phyloP scores from a whole-genome alignment of 2,888 invertebrate species.

The Autographa pulchrina region DNA sequence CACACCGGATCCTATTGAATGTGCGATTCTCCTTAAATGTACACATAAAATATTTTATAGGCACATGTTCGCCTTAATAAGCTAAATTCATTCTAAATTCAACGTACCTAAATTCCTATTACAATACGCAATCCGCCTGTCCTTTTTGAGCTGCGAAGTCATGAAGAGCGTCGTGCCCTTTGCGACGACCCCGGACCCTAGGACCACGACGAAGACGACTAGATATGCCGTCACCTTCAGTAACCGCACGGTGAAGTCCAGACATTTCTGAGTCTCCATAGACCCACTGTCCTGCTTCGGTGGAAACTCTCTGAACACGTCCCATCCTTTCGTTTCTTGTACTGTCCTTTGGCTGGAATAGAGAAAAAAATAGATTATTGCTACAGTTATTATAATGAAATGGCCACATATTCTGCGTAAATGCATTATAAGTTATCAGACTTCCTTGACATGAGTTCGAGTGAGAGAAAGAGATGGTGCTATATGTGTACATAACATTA shows the following conservation, averaged over 20 bases:
- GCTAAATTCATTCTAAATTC: slow-evolving; percentile 8
- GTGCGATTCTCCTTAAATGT: slow-evolving; percentile 35
- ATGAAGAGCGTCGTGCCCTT: slow-evolving; percentile 97
- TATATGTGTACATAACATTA: no score
- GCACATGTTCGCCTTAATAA: slow-evolving; percentile 17
- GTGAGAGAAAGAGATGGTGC: no score
- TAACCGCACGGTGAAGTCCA: slow-evolving; percentile 95
- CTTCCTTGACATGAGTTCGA: no score
- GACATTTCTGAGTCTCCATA: slow-evolving; percentile 95
- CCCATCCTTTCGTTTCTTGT: slow-evolving; percentile 98
- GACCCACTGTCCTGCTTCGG: slow-evolving; percentile 96
- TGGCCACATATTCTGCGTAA: no score
- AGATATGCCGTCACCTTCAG: slow-evolving; percentile 96
- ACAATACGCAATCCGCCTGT: slow-evolving; percentile 94
- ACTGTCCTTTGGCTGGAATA: slow-evolving; percentile 93
- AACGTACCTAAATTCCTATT: slow-evolving; percentile 94
- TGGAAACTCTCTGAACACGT: slow-evolving; percentile 98
- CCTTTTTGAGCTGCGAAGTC: slow-evolving; percentile 96
- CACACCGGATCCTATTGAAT: slow-evolving; percentile 47
- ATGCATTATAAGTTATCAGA: no score
- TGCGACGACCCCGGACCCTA: slow-evolving; percentile 95
- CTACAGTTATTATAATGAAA: no score
- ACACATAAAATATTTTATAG: slow-evolving; percentile 25
- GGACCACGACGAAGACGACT: slow-evolving; percentile 95
- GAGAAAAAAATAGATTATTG: slow-evolving; percentile 29